Evolutionary conservation across 2,113 vertebrate genomes (phyloP), one percentile per base, ranked within the genome.

Genomic region (Laticauda colubrina): DNA sequence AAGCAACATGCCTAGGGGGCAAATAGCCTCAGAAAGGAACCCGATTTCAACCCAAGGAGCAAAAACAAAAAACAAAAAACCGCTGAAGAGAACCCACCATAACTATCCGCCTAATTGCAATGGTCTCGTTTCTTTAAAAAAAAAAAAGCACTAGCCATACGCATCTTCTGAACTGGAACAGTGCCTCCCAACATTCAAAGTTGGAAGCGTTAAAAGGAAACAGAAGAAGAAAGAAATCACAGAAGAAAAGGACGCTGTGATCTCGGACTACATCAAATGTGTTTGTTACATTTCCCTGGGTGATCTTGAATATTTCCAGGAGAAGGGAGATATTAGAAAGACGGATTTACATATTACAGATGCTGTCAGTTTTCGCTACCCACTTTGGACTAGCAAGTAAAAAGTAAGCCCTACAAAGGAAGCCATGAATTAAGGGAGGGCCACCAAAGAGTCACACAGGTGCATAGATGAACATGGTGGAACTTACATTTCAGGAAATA

Each of bases 251-350:
- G 43, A 90, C 2, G 39, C 12, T 92, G 56, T 53, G 88, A 92
- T 96, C 81, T 89, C 88, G 75, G 90, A 94, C 95, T 93, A 56
- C 15, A 93, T 95, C 95, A 94, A 95, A 94, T 87, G 81, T 88
- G 45, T 94, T 96, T 91, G 94, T 92, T 95, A 92, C 94, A 95
- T 94, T 95, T 95, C 94, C 92, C 92, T 93, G 85, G 96, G 95
- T 29, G 75, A 94, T 20, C 96, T 87, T 94, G 94, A 94, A 94
- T 9, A 90, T 94, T 95, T 92, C 93, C 96, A 91, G 93, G 39
- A 96, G 96, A 94, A 0, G 0, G 0, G 94, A 59, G 43, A 94
- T 95, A 94, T 92, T 94, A 95, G 95, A 87, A 96, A 89, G 89
- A 59, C 91, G 26, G 53, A 95, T 96, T 95, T 95, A 93, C 86